phyloP scores from a whole-genome alignment of 1,140 invertebrate species.

The Macrocentrus cingulum region DNA sequence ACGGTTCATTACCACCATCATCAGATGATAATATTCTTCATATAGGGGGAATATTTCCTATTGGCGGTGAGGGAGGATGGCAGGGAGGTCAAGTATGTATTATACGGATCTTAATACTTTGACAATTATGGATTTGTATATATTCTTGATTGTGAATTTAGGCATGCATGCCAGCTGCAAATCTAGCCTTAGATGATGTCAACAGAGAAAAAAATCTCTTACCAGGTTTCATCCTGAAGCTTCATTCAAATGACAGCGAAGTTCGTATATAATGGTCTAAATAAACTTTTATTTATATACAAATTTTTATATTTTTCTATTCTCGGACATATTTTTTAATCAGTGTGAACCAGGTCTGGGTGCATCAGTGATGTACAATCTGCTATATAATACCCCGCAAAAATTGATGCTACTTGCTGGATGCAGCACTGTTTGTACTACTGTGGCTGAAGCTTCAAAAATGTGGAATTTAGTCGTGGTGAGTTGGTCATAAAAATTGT shows the following conservation, averaged over 20 bases:
- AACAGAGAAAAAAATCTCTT: slow-evolving; percentile 88
- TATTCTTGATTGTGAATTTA: slow-evolving; percentile 34
- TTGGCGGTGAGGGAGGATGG: slow-evolving; percentile 92
- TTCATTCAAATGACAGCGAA: slow-evolving; percentile 97
- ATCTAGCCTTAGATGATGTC: slow-evolving; percentile 93
- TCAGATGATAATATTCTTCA: slow-evolving; percentile 74
- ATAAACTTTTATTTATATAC: slow-evolving; percentile 8
- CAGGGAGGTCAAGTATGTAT: slow-evolving; percentile 78
- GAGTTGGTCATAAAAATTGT: too few species aligned
- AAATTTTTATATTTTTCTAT: slow-evolving; percentile 14
- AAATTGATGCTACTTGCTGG: slow-evolving; percentile 96
- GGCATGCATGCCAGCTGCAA: slow-evolving; percentile 92
- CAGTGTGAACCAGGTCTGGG: slow-evolving; percentile 98
- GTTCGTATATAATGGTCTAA: too few species aligned
- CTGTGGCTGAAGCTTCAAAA: slow-evolving; percentile 97
- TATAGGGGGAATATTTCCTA: slow-evolving; percentile 98
- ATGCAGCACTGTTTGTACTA: slow-evolving; percentile 98
- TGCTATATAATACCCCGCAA: slow-evolving; percentile 93
- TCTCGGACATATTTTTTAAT: slow-evolving; percentile 42
- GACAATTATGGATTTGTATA: neutral
- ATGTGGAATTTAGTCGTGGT: slow-evolving; percentile 99
- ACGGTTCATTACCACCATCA: slow-evolving; percentile 39
- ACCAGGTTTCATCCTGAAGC: slow-evolving; percentile 85
- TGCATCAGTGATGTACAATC: slow-evolving; percentile 97
- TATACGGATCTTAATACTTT: slow-evolving; percentile 3